These are phyloP conservation scores for Dilophus febrilis DNA, from an alignment of 2,888 invertebrate genomes.

Conservation along the genomic window DNA sequence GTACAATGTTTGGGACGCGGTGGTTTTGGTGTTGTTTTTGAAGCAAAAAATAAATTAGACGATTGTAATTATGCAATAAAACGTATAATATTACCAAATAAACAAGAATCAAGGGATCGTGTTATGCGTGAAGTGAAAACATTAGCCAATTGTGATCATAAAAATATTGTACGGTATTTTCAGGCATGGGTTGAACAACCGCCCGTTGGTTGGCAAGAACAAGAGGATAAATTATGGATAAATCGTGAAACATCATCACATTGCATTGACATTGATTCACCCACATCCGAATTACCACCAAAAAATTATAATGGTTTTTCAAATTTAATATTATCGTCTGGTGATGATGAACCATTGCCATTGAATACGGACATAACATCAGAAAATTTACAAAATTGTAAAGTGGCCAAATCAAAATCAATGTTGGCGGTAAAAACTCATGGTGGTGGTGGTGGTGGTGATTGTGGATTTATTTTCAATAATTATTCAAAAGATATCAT, in stretches of 20 bases:
- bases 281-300: conserved; percentile 7
- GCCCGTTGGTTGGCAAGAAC: conserved; percentile 73
- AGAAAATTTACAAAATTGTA: too few species aligned
- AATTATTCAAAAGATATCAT: too few species aligned
- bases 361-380: too few species aligned
- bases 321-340: not conserved
- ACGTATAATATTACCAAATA: conserved; percentile 73
- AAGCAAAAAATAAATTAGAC: conserved; percentile 85
- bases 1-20: conserved; percentile 70
- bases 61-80: conserved; percentile 91
- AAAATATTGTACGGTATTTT: conserved; percentile 88
- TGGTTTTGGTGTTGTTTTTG: conserved; percentile 94
- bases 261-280: conserved; percentile 29
- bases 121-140: conserved; percentile 92
- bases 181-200: conserved; percentile 93
- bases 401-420: too few species aligned
- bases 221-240: conserved; percentile 43
- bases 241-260: conserved; percentile 21
- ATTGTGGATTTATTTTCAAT: not conserved
- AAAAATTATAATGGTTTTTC: too few species aligned
- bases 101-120: conserved; percentile 63
- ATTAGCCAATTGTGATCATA: conserved; percentile 85
- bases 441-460: not conserved
- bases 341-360: too few species aligned
- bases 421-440: too few species aligned